These are phyloP conservation scores for Manis pentadactyla DNA, from an alignment of 2,797 vertebrate genomes.

Conservation along the genomic window DNA sequence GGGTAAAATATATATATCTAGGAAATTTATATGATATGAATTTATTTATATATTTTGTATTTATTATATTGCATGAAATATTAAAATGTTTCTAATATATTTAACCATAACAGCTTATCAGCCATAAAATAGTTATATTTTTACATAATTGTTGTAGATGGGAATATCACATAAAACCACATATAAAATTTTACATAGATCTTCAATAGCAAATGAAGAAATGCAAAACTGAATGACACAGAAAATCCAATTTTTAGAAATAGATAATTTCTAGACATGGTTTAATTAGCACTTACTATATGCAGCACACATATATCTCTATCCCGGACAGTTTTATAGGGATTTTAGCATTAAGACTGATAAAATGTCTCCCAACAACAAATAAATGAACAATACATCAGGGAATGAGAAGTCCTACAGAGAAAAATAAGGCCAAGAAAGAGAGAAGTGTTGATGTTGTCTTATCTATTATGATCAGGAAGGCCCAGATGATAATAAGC, in stretches of 20 bases:
- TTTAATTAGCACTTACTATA: background rate
- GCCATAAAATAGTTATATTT: background rate
- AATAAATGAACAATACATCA: background rate
- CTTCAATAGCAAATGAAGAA: background rate
- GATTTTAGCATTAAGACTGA: background rate
- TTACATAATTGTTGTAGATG: background rate
- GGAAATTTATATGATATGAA: too few relatives aligned
- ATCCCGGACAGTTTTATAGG: background rate
- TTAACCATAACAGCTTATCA: background rate
- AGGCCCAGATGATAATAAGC: background rate
- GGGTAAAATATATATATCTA: background rate
- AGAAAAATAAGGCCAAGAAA: background rate
- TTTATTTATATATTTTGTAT: too few relatives aligned
- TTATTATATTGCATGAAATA: too few relatives aligned
- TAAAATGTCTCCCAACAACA: background rate
- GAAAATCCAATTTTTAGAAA: background rate
- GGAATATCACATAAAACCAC: background rate
- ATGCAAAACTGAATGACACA: background rate
- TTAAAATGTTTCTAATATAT: too few relatives aligned
- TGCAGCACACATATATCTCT: background rate
- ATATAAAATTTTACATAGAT: background rate
- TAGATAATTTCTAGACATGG: accelerated
- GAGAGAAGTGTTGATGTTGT: background rate
- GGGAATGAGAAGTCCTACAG: background rate
- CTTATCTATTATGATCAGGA: background rate